Conservation (phyloP, 2,797 vertebrate species). For the Helicolenus hilgendorfi region DNA sequence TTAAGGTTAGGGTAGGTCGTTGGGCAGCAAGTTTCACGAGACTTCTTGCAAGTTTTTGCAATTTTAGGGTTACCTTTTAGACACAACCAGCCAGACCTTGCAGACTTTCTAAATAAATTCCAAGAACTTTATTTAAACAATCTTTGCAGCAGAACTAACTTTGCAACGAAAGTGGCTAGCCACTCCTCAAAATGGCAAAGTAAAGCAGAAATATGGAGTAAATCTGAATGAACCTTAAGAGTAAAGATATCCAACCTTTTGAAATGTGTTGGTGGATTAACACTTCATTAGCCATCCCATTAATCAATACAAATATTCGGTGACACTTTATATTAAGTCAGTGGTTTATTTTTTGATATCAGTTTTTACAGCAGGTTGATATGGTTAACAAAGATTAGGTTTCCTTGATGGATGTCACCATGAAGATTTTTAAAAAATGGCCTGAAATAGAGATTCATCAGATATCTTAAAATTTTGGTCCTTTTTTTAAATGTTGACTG, state of each 20-base stretch:
- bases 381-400: neutral
- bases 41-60: no score
- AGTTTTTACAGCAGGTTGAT: neutral
- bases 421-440: neutral
- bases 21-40: no score
- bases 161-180: neutral
- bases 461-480: neutral
- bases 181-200: neutral
- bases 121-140: neutral
- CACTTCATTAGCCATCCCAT: neutral
- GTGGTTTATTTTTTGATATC: slow-evolving; percentile 19
- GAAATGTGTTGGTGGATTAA: neutral
- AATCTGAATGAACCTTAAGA: neutral
- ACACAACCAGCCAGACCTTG: neutral
- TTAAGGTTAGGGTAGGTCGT: no score
- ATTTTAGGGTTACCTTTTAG: no score
- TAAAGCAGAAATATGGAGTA: neutral
- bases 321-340: slow-evolving; percentile 65
- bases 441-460: neutral
- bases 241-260: neutral
- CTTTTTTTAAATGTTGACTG: neutral
- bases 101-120: neutral
- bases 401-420: neutral
- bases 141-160: neutral
- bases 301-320: slow-evolving; percentile 4